Conservation (phyloP, 2,888 invertebrate species). For the Drosophila diplacantha region DNA sequence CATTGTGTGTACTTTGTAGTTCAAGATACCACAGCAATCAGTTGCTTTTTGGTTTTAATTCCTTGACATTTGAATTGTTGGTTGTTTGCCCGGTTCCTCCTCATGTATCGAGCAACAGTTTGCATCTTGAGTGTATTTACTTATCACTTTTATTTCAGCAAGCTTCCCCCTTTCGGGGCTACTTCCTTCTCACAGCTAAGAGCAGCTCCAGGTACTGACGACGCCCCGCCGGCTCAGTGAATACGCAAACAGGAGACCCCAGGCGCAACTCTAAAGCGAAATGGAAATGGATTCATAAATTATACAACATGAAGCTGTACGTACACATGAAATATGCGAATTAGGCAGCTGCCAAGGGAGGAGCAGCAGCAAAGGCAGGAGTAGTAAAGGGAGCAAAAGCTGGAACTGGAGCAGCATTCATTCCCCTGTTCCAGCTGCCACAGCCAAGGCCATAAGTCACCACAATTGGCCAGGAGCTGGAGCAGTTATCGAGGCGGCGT, state of each 20-base stretch:
- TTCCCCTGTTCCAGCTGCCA: not conserved
- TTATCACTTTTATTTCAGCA: not conserved
- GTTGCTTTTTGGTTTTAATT: not conserved
- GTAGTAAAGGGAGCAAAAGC: not conserved
- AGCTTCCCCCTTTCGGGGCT: not conserved
- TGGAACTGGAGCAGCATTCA: not conserved
- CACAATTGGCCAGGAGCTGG: slow-evolving; percentile 19
- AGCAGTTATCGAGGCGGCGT: not conserved
- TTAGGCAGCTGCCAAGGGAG: slow-evolving; percentile 2
- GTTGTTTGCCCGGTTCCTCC: not conserved
- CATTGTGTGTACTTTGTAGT: not conserved
- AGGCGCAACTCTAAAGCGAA: slow-evolving; percentile 30
- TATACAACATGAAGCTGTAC: slow-evolving; percentile 46
- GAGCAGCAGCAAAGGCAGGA: not conserved
- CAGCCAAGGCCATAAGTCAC: slow-evolving; percentile 24
- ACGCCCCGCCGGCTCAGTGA: slow-evolving; percentile 31
- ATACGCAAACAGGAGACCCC: slow-evolving; percentile 36
- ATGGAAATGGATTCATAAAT: slow-evolving; percentile 62
- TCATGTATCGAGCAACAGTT: not conserved
- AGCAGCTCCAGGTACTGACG: slow-evolving; percentile 1
- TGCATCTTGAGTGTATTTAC: not conserved
- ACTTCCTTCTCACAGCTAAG: not conserved
- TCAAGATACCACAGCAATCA: not conserved
- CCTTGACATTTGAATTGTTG: not conserved
- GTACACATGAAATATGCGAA: slow-evolving; percentile 33